Evolutionary conservation across 2,113 vertebrate genomes (phyloP), one percentile per base, ranked within the genome.

Genomic region (Petrocephalus microphthalmus): DNA sequence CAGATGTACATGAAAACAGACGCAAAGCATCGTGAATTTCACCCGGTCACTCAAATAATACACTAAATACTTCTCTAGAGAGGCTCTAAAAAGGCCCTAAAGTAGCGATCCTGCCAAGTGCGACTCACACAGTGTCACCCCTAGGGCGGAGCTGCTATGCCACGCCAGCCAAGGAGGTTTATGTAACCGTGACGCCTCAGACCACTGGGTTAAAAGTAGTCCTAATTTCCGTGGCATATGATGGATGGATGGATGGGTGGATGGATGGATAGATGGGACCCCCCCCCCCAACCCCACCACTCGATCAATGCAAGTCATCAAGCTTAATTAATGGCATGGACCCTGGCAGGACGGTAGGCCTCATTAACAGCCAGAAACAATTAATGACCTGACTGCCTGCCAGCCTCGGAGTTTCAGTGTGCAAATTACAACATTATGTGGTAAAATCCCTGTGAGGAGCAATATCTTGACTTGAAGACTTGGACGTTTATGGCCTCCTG

Each of bases 301-400:
- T 67, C 60, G 49, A 89, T 89, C 71, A 78, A 87, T 84, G 56
- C 87, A 60, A 84, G 86, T 25, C 54, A 81, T 53, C 54, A 42
- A 51, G 82, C 49, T 67, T 84, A 60, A 25, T 57, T 83, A 29
- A 83, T 49, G 37, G 45, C 53, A 33, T 57, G 45, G 49, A 49
- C 45, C 52, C 25, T 17, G 84, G 5, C 33, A 7, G 51, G 51
- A 19, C 84, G 7, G n/a, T n/a, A 42, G 42, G 86, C 56, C 45
- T 71, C 56, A 45, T 71, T 87, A 67, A n/a, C 11, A 42, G 8
- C 25, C 53, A 56, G 42, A 49, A 67, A 67, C 60, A 67, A n/a
- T 47, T 25, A 71, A 51, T 19, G 17, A 71, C 10, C 22, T 52
- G 56, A 71, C 86, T 45, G n/a, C 60, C 86, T 67, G 37, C 60